Evolutionary conservation across 2,888 invertebrate species (phyloP), one percentile per base, ranked within the genome.

Genomic region (Synergus laeviventris): DNA sequence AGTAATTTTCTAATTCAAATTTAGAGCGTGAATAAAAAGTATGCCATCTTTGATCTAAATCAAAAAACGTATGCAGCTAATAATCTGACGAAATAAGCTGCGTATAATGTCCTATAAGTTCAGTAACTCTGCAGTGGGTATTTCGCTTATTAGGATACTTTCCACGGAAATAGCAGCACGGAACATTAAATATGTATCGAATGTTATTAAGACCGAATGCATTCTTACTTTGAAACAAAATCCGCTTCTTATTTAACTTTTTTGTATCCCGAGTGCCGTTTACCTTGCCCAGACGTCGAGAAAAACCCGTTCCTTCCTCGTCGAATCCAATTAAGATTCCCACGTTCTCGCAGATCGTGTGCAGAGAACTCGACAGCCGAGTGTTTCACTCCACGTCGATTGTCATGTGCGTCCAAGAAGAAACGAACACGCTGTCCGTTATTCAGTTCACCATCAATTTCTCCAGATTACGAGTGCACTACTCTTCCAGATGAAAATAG

Each of bases 281-380:
- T 70, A 70, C 70, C 70, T 70, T 21, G 21, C 45, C 45, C 31
- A 70, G 45, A 70, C 42, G n/a, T 49, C 16, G 11, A 70, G 12
- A 24, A 31, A 45, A 70, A 70, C 45, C 49, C 42, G 70, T 70
- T 70, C 45, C 36, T 70, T 70, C n/a, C 31, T 31, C 31, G 31
- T 49, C 24, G 70, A 70, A 70, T 70, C 70, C 70, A 70, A 70
- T 70, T 70, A 70, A 70, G 70, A 70, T 70, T 70, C 70, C 70
- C 70, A 70, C 70, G 70, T 70, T 70, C 70, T 31, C 24, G 45
- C 31, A 70, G 45, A 70, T 70, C 49, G 70, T 70, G 70, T 45
- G 70, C 70, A n/a, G 31, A 70, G 56, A 56, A 56, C 56, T 56
- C 18, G 56, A 56, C 56, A 56, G 56, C 56, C 4, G 56, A 56